Conservation (phyloP, 30 jellyfish, hydroid and myxozoan genomes). For the Morbakka virulenta region DNA sequence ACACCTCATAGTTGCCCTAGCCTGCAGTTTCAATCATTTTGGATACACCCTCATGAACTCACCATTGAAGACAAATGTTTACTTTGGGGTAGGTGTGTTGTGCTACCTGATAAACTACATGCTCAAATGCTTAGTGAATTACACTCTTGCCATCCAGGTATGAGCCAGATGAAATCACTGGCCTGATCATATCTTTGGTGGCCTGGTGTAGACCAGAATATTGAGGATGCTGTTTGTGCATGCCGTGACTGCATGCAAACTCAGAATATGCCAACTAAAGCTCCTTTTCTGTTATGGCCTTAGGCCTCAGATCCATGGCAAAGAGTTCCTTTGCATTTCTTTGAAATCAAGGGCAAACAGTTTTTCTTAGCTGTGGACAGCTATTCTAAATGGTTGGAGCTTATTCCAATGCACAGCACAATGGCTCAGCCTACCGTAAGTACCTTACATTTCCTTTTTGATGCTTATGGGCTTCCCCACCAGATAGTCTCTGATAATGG, state of each 20-base stretch:
- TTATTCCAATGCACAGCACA: not conserved
- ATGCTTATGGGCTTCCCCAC: not conserved
- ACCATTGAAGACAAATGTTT: not conserved
- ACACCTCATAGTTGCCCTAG: not conserved
- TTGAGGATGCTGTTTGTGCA: conserved; percentile 6
- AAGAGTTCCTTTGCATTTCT: not conserved
- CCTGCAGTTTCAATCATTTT: not conserved
- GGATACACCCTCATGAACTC: not conserved
- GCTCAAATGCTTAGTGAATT: conserved; percentile 5
- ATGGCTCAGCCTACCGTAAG: not conserved
- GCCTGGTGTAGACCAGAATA: conserved; percentile 40
- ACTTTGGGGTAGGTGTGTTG: not conserved
- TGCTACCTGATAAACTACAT: not conserved
- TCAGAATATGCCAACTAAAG: not conserved
- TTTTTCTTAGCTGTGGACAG: not conserved
- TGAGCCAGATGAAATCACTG: conserved; percentile 4
- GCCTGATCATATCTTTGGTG: conserved; percentile 36
- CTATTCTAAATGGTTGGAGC: not conserved
- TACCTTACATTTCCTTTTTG: not conserved
- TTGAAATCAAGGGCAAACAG: not conserved
- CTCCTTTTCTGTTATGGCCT: not conserved
- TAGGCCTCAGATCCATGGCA: not conserved
- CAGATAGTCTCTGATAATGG: not conserved
- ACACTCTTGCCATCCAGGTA: conserved; percentile 44
- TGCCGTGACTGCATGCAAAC: not conserved